phyloP scores from a whole-genome alignment of 2,888 invertebrate species.

The Pediacus dermestoides region DNA sequence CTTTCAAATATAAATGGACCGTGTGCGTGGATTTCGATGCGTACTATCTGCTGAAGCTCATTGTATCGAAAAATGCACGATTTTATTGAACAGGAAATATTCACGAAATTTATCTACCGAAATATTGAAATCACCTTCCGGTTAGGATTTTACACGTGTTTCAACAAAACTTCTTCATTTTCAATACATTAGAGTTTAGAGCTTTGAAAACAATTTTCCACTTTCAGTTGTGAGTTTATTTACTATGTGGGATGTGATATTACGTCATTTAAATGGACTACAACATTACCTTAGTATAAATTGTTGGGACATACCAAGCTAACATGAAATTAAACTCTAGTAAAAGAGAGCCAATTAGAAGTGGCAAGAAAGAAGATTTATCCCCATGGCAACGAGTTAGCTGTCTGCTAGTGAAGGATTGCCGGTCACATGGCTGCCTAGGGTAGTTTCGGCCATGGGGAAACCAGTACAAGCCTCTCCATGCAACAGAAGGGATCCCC shows the following conservation, averaged over 20 bases:
- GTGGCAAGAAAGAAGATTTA: slow-evolving; percentile 52
- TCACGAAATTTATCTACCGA: slow-evolving; percentile 32
- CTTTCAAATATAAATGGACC: slow-evolving; percentile 47
- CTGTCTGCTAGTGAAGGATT: slow-evolving; percentile 50
- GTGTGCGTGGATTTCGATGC: slow-evolving; percentile 39
- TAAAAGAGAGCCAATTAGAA: slow-evolving; percentile 52
- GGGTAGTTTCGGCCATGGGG: slow-evolving; percentile 9
- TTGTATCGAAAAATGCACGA: slow-evolving; percentile 31
- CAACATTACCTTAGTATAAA: slow-evolving; percentile 37
- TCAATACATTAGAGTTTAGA: too few relatives aligned
- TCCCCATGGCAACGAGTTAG: slow-evolving; percentile 50
- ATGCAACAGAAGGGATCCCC: slow-evolving; percentile 11
- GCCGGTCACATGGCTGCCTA: slow-evolving; percentile 45
- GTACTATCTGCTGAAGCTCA: slow-evolving; percentile 29
- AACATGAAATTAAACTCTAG: slow-evolving; percentile 46
- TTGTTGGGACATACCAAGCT: slow-evolving; percentile 37
- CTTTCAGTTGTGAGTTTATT: not conserved
- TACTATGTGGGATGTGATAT: slow-evolving; percentile 13
- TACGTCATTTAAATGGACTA: slow-evolving; percentile 30
- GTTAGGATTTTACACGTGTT: too few relatives aligned
- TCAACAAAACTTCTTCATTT: not conserved
- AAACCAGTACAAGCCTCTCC: not conserved
- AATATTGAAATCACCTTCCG: slow-evolving; percentile 31
- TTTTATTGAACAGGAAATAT: slow-evolving; percentile 35
- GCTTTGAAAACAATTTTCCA: slow-evolving; percentile 1